Evolutionary conservation across 1,140 invertebrate species (phyloP), one percentile per base, ranked within the genome.

Genomic region (Danaus melanippus): DNA sequence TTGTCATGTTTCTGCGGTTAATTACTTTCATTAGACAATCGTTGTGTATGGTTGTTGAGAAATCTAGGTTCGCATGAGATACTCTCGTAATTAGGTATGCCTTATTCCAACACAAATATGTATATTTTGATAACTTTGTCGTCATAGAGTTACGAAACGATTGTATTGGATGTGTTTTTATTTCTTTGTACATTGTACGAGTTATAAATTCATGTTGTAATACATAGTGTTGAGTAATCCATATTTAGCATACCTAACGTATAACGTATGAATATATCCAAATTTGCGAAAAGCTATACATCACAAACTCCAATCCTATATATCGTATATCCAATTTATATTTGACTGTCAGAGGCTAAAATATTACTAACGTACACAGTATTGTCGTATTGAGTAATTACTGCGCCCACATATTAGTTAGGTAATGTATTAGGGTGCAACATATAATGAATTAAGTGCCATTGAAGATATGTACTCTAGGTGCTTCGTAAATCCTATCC

Each of bases 1-100:
- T 81, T 83, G 83, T 86, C 78, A 74, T 82, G 81, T 79, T 79
- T 76, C 77, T 60, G 60, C 64, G 69, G 76, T 84, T 86, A 86
- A 86, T 86, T 86, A 86, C 79, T 86, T 86, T 86, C 78, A 84
- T 86, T 83, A 86, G 73, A 84, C 80, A 84, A 84, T 86, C 79
- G 57, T 47, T 52, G 58, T 46, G 42, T 53, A 50, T 56, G 59
- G 57, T 64, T 46, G 48, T 63, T 54, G 56, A 55, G 48, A 51
- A 55, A 63, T 53, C 12, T 46, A 42, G 39, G 48, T 43, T 56
- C 43, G 55, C 49, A 51, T 57, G 21, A 46, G 47, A 40, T 50
- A 46, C 47, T 11, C 47, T n/a, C 32, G 5, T 32, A 32, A 32
- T 32, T 32, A 32, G 21, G 6, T 32, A 32, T 32, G 21, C 2